Conservation (phyloP, 92 coral and sea anemone species). For the Actinostola sp. region DNA sequence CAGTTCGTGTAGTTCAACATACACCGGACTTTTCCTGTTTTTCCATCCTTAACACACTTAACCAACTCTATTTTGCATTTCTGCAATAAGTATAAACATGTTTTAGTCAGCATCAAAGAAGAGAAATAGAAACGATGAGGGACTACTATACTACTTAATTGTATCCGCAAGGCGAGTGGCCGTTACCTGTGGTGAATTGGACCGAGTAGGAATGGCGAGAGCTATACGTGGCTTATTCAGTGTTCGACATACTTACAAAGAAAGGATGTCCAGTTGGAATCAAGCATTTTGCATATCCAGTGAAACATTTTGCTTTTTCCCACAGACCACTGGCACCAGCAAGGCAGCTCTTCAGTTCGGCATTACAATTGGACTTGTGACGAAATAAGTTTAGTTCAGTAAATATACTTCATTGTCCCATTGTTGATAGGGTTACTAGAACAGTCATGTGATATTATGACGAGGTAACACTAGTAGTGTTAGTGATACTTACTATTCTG, state of each 20-base stretch:
- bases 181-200: too few relatives aligned
- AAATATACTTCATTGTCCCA: not conserved
- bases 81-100: constrained; percentile 11
- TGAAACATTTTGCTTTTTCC: constrained; percentile 14
- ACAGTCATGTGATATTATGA: not conserved
- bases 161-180: too few relatives aligned
- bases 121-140: not conserved
- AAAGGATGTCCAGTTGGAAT: constrained; percentile 15
- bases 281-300: constrained; percentile 9
- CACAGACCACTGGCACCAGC: not conserved
- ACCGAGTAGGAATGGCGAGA: not conserved
- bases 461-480: not conserved
- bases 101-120: not conserved
- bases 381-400: not conserved
- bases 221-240: not conserved
- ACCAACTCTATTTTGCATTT: constrained; percentile 64
- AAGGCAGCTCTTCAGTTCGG: constrained; percentile 4
- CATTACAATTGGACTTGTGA: constrained; percentile 4
- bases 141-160: not conserved
- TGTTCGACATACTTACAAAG: constrained; percentile 7
- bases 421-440: not conserved
- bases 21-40: constrained; percentile 35
- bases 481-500: constrained; percentile 12
- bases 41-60: constrained; percentile 36
- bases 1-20: constrained; percentile 53